These are phyloP conservation scores for Hemaris fuciformis DNA, from an alignment of 2,888 invertebrate species.

Conservation along the genomic window DNA sequence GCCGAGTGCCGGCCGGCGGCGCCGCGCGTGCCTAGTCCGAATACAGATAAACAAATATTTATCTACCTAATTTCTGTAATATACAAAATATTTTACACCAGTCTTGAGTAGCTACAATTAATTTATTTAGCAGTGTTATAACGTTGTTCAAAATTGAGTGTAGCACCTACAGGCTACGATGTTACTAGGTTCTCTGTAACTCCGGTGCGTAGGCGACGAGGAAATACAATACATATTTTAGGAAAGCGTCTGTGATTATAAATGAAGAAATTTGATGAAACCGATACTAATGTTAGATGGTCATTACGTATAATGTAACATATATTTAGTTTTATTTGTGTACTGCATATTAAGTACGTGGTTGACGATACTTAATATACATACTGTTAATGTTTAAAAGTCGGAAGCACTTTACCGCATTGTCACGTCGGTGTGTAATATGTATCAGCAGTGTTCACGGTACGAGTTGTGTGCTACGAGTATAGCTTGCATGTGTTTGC, in stretches of 20 bases:
- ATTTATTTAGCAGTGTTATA: constrained; percentile 73
- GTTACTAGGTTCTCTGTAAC: constrained; percentile 59
- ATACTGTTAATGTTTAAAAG: constrained; percentile 41
- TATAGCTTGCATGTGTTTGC: constrained; percentile 36
- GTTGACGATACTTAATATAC: constrained; percentile 47
- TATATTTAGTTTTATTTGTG: constrained; percentile 56
- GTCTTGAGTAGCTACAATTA: constrained; percentile 72
- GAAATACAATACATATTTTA: constrained; percentile 74
- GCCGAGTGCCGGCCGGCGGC: constrained; percentile 63
- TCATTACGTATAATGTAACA: constrained; percentile 57
- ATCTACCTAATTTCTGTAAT: constrained; percentile 72
- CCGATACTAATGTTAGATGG: constrained; percentile 66
- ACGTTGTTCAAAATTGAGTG: constrained; percentile 63
- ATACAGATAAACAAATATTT: constrained; percentile 76
- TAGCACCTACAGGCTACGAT: constrained; percentile 61
- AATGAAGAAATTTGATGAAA: constrained; percentile 77
- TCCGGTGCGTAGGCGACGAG: constrained; percentile 66
- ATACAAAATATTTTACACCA: constrained; percentile 62
- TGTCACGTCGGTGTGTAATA: neutral
- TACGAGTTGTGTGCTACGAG: constrained; percentile 42
- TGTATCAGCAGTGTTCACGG: constrained; percentile 31
- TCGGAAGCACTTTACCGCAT: constrained; percentile 42
- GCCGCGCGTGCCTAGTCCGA: constrained; percentile 78
- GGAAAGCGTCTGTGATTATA: constrained; percentile 82
- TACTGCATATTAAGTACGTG: constrained; percentile 24